Conservation (phyloP, 2,888 invertebrate genomes). For the Leptopilina drosophilae region DNA sequence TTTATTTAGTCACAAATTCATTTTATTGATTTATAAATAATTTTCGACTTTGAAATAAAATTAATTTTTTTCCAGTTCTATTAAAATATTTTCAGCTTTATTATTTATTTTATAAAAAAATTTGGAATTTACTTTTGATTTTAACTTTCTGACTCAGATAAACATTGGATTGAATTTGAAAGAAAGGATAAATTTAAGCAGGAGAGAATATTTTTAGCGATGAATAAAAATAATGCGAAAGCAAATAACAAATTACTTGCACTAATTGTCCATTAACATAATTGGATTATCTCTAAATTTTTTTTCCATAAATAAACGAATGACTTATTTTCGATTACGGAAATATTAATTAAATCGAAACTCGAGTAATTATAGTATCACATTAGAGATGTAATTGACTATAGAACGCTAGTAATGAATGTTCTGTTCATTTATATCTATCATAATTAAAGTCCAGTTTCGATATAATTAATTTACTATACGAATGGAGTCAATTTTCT, state of each 20-base stretch:
- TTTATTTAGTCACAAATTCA: too few species aligned
- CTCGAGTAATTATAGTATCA: background rate
- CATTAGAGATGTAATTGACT: slow-evolving; percentile 8
- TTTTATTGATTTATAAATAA: too few species aligned
- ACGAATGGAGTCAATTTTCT: background rate
- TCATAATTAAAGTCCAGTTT: background rate
- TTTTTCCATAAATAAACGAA: slow-evolving; percentile 4
- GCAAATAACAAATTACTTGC: too few species aligned
- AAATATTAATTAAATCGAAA: background rate
- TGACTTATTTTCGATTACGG: background rate
- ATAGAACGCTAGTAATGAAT: background rate
- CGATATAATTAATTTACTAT: background rate
- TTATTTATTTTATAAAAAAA: too few species aligned
- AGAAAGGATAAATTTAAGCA: background rate
- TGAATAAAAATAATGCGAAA: slow-evolving; percentile 17
- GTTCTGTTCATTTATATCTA: slow-evolving; percentile 5
- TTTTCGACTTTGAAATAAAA: too few species aligned
- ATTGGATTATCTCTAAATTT: background rate
- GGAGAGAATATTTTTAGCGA: too few species aligned
- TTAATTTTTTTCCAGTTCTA: too few species aligned
- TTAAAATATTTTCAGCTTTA: too few species aligned
- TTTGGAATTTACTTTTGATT: too few species aligned
- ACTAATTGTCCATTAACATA: background rate
- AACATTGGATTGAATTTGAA: too few species aligned
- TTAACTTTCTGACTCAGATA: too few species aligned